Base-by-base conservation (phyloP, 2,113 vertebrate species). In the Excalfactoria chinensis region DNA sequence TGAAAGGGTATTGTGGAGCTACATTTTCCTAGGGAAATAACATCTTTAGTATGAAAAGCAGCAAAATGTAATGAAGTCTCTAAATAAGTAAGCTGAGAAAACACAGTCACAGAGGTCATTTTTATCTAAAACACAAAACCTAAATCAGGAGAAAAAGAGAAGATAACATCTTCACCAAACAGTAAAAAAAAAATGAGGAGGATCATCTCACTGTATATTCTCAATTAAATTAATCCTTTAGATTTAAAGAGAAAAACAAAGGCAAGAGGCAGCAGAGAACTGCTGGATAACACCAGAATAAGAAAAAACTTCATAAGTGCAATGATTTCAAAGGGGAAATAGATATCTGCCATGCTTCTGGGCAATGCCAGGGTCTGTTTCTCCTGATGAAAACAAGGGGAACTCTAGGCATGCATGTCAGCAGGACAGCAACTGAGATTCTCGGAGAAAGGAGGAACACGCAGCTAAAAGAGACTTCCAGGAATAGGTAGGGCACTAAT, bases 1-100 rank as follows among this genome's bases (percentile, higher is more conserved):
- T 94, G 88, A 93, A 89, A 86, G 48, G 59, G 23, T 46, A 48
- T 37, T 26, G 16, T 25, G 53, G 76, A 79, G 48, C 58, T 75
- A 51, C 77, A 71, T 88, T 91, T 85, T 95, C 70, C 62, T 37
- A 8, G 53, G 71, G 82, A 93, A 95, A 92, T 86, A 80, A 82
- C 17, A 58, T 46, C 91, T 85, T 79, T 3, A 3, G 53, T 90
- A 83, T 93, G 89, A 77, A 94, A 93, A 95, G 79, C 71, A 89
- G 71, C 53, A 93, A 91, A 96, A 78, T 14, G 34, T 73, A 68
- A 75, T 71, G 60, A 81, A 73, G 60, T 46, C 62, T 85, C 55
- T 30, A 72, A 86, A 89, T 21, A 72, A 90, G 22, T 32, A 76
- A 83, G 18, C 1, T 37, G 28, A 74, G 51, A 56, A 87, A 94